A percentile compares a stretch with the other conserved stretches of the same genome.
Evolutionary conservation across 2,113 vertebrate genomes (phyloP).

Genomic region (Aramus guarauna): DNA sequence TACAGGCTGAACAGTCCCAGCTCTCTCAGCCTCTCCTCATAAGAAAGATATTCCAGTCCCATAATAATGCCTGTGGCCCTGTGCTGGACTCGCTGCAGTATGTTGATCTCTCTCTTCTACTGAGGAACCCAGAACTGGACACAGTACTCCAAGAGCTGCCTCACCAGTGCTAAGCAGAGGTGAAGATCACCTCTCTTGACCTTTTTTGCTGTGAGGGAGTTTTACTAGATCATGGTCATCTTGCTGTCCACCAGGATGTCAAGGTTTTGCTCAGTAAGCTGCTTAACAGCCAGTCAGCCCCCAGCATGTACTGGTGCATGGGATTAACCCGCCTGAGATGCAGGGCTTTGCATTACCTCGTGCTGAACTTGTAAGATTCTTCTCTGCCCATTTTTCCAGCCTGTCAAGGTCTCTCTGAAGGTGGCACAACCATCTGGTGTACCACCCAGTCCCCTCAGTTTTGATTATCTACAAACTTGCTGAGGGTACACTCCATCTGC

Average conservation of each 20-base stretch:
- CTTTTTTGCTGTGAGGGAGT: background rate
- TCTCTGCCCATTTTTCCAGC: background rate
- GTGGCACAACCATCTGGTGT: background rate
- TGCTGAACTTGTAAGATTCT: background rate
- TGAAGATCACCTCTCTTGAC: fast-evolving
- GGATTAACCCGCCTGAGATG: background rate
- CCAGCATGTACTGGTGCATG: background rate
- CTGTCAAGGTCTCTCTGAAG: background rate
- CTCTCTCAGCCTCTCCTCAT: background rate
- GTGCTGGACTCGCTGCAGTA: background rate
- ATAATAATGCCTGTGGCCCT: background rate
- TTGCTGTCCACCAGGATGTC: background rate
- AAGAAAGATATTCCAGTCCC: background rate
- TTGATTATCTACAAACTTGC: background rate
- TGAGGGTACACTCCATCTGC: background rate
- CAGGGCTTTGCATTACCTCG: background rate
- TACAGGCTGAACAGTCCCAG: background rate
- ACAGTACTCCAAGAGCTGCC: background rate
- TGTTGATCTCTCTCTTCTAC: background rate
- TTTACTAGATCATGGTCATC: background rate
- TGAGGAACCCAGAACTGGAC: background rate
- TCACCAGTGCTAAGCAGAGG: background rate
- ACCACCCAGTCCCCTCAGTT: background rate
- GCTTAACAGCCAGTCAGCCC: background rate
- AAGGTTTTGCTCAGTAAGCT: background rate